Base-by-base conservation (phyloP, 1,140 invertebrate species). In the Adelges cooleyi region DNA sequence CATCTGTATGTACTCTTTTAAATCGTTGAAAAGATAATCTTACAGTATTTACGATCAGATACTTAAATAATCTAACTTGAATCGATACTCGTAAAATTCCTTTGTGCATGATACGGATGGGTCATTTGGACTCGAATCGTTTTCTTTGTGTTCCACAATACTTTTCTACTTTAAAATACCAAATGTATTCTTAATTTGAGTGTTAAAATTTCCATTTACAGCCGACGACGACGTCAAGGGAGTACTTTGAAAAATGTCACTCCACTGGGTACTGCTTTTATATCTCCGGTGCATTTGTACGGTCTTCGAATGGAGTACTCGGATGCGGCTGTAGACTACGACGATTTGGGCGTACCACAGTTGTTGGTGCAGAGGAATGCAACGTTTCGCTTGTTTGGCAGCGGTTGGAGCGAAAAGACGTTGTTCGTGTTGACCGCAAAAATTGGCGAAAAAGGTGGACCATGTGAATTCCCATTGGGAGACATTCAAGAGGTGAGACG, bases 341-440 rank as follows among this genome's bases (percentile, higher is more conserved):
- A 80, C 1, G 81, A 83, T 1, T 75, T 79, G 15, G 86, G 86
- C 1, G 76, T 88, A 36, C 85, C 86, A 0, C 79, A 79, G 66
- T 78, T 90, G 42, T 70, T 86, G 66, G 80, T 81, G 6, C 79
- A 80, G 11, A 75, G 73, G 0, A 73, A 74, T 18, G 77, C 83
- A 40, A 77, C 77, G 5, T 73, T 91, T 27, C 81, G 88, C 29
- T 67, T 92, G n/a, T 92, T 90, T 73, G 89, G 89, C 1, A 73
- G 73, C 25, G 84, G 84, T 17, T 77, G 91, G 49, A 82, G 80
- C 0, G 71, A 80, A 2, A 72, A 80, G 52, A 87, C 87, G 0
- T 73, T 82, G 13, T 80, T 92, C 44, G 80, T 83, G 0, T 87
- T 92, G 70, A 90, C 87, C 0, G 77, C 81, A 29, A 74, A 79